A percentile compares a stretch with the other conserved stretches of the same genome.
Evolutionary conservation across 1,140 invertebrate genomes (phyloP).

Genomic region (Penaeus chinensis): DNA sequence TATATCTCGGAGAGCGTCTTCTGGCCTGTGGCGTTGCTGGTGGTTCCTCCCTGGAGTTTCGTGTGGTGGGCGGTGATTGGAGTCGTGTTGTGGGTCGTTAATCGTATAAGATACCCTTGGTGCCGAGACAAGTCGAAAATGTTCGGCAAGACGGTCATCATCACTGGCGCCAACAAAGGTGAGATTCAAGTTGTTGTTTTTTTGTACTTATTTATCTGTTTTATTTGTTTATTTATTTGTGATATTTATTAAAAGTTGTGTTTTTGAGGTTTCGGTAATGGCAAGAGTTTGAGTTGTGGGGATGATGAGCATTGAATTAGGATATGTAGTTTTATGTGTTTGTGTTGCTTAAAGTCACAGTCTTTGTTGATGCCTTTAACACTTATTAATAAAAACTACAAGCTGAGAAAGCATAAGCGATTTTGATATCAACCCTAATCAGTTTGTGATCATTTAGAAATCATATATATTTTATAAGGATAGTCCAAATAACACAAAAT

Average conservation of each 20-base stretch:
- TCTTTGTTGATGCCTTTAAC: too few relatives aligned
- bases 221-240: background rate
- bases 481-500: background rate
- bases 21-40: background rate
- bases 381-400: too few relatives aligned
- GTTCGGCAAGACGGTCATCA: slow-evolving; percentile 33
- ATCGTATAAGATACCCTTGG: background rate
- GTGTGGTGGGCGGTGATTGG: background rate
- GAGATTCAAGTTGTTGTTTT: background rate
- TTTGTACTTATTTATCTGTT: background rate
- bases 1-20: too few relatives aligned
- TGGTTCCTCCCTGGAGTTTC: slow-evolving; percentile 5
- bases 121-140: background rate
- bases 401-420: too few relatives aligned
- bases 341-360: too few relatives aligned
- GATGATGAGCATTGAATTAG: too few relatives aligned
- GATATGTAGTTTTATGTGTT: too few relatives aligned
- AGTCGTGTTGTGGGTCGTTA: background rate
- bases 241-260: background rate
- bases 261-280: too few relatives aligned
- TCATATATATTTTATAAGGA: background rate
- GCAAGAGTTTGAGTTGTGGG: too few relatives aligned
- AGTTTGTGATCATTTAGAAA: too few relatives aligned
- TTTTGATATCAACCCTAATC: too few relatives aligned
- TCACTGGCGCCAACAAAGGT: slow-evolving; percentile 37